These are phyloP conservation scores for Phengaris alcon DNA, from an alignment of 2,888 invertebrate genomes.

Conservation along the genomic window DNA sequence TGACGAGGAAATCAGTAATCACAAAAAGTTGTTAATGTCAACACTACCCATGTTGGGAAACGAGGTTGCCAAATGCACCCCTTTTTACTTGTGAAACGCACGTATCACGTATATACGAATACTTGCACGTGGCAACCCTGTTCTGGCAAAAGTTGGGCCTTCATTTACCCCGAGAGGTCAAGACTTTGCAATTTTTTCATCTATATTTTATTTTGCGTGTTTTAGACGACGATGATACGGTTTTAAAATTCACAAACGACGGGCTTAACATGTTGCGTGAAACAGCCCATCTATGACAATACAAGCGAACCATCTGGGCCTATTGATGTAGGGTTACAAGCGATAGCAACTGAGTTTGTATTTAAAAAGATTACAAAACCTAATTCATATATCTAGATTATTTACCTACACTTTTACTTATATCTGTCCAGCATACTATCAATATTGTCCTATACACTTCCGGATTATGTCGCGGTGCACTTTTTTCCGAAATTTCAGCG, in stretches of 20 bases:
- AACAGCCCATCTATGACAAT: background rate
- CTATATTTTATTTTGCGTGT: constrained; percentile 9
- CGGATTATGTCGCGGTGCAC: too few species aligned
- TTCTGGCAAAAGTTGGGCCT: background rate
- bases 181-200: background rate
- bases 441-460: too few species aligned
- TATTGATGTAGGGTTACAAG: too few species aligned
- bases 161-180: background rate
- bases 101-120: too few species aligned
- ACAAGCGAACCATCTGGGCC: background rate
- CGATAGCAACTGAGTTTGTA: too few species aligned
- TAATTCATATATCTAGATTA: too few species aligned
- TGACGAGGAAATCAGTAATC: constrained; percentile 4
- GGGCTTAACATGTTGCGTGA: background rate
- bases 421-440: too few species aligned
- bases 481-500: too few species aligned
- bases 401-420: too few species aligned
- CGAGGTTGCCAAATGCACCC: background rate
- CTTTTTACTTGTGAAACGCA: background rate
- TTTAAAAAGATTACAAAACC: too few species aligned
- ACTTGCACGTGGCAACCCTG: background rate
- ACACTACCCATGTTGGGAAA: constrained; percentile 1
- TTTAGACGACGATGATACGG: constrained; percentile 19
- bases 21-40: constrained; percentile 14
- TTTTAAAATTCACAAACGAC: constrained; percentile 19